These are phyloP conservation scores for Origma solitaria DNA, from an alignment of 2,113 vertebrate genomes.

Conservation along the genomic window DNA sequence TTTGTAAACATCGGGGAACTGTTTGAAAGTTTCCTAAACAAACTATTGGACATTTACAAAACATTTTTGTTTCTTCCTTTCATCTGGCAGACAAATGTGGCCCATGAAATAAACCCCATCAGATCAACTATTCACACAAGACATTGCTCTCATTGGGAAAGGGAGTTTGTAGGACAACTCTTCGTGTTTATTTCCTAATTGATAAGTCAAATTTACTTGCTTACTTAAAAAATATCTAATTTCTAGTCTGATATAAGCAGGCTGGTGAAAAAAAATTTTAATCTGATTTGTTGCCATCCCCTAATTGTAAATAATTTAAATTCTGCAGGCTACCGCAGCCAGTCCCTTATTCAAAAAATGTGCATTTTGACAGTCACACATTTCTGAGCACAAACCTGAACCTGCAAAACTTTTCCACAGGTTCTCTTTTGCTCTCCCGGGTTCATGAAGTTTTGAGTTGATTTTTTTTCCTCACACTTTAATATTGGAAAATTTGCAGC, in stretches of 20 bases:
- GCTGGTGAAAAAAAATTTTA: fast-evolving
- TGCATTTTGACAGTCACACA: background rate
- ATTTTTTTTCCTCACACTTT: background rate
- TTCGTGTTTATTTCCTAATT: background rate
- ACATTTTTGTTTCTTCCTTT: background rate
- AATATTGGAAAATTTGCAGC: background rate
- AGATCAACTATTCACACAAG: background rate
- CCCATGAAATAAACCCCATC: background rate
- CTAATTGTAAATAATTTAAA: background rate
- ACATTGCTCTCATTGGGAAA: background rate
- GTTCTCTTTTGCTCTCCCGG: background rate
- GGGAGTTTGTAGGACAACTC: background rate
- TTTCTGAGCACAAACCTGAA: background rate
- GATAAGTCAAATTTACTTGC: background rate
- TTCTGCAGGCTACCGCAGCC: background rate
- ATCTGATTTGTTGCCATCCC: background rate
- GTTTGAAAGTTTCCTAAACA: background rate
- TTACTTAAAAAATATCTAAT: background rate
- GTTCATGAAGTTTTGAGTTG: background rate
- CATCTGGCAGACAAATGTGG: background rate
- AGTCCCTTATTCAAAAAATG: background rate
- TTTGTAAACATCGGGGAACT: background rate
- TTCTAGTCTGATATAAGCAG: background rate
- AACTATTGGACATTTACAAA: background rate
- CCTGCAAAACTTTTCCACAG: background rate